Evolutionary conservation across 1,140 invertebrate genomes (phyloP).

Genomic region (Drosophila subpulchrella): DNA sequence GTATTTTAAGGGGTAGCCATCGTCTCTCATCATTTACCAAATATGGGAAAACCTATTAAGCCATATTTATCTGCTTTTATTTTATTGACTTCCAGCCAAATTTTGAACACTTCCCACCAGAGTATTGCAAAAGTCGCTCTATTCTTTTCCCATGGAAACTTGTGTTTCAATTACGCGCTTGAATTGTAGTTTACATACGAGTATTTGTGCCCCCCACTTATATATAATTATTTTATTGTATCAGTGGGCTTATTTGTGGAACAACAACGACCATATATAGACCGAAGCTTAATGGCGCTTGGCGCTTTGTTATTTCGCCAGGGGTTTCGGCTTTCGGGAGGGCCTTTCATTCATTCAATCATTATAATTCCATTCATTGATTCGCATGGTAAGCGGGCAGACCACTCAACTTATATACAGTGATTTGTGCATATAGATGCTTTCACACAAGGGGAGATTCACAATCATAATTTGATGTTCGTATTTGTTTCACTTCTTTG

Average conservation of each 20-base stretch:
- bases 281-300: constrained; percentile 56
- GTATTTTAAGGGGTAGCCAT: not conserved
- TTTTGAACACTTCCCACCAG: not conserved
- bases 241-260: constrained; percentile 12
- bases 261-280: constrained; percentile 25
- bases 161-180: constrained; percentile 20
- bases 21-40: not conserved
- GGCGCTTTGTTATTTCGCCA: constrained; percentile 38
- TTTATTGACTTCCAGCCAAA: not conserved
- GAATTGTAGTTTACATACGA: constrained; percentile 15
- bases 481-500: constrained; percentile 42
- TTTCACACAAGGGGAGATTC: constrained; percentile 2
- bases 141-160: not conserved
- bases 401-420: not conserved
- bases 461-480: constrained; percentile 41
- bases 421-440: constrained; percentile 8
- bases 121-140: not conserved
- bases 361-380: constrained; percentile 71
- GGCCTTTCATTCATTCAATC: constrained; percentile 53
- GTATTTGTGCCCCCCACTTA: not conserved
- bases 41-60: not conserved
- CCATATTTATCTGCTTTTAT: not conserved
- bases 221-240: constrained; percentile 49
- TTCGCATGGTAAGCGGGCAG: constrained; percentile 48
- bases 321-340: not conserved